These are phyloP conservation scores for Oenanthe oenanthe DNA, from an alignment of 2,113 vertebrate species.

Conservation along the genomic window DNA sequence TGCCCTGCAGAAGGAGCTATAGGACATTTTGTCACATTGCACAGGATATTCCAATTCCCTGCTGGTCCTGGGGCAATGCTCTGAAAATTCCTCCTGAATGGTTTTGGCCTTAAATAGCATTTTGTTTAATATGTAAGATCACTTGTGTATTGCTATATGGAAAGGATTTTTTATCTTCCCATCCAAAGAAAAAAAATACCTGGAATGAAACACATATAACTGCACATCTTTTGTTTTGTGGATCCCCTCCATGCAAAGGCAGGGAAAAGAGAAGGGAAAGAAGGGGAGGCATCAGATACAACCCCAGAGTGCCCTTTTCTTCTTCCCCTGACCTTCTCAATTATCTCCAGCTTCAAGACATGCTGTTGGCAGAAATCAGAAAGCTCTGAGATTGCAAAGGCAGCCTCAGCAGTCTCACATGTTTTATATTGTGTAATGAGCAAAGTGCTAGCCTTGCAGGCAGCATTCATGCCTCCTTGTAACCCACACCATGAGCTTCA, in stretches of 20 bases:
- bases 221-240: neutral
- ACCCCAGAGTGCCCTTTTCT: neutral
- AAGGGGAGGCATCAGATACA: neutral
- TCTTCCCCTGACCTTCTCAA: neutral
- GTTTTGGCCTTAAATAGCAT: neutral
- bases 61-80: neutral
- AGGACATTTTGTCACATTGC: neutral
- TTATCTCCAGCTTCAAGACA: neutral
- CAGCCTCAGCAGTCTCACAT: fast-evolving
- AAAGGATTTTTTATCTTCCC: neutral
- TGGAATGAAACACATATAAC: neutral
- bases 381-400: fast-evolving
- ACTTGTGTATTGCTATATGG: fast-evolving
- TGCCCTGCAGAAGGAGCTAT: neutral
- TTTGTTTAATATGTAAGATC: neutral
- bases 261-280: neutral
- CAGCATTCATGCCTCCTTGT: neutral
- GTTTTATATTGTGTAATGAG: neutral
- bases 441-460: neutral
- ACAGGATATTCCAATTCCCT: neutral
- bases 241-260: neutral
- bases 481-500: neutral
- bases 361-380: neutral
- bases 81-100: neutral
- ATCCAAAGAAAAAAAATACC: neutral